phyloP scores from a whole-genome alignment of 2,888 invertebrate species.

The Pseudococcus viburni region DNA sequence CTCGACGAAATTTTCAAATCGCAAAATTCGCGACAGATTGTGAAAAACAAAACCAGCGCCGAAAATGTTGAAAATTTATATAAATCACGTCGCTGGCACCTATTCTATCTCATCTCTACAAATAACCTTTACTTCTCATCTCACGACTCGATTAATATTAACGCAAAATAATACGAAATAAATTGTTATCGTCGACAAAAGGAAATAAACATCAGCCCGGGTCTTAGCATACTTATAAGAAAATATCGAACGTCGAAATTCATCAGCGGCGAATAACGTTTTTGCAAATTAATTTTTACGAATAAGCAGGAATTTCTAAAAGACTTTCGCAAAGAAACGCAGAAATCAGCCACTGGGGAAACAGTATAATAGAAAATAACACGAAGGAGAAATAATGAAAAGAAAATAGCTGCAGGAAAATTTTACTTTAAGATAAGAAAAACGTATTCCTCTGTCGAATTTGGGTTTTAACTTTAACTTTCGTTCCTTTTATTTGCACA shows the following conservation, averaged over 20 bases:
- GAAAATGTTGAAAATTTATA: not conserved
- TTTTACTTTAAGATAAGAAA: conserved; percentile 62
- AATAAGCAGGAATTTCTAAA: conserved; percentile 34
- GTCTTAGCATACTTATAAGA: not conserved
- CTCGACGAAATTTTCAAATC: too few species aligned
- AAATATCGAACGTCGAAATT: conserved; percentile 54
- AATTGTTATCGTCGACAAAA: conserved; percentile 39
- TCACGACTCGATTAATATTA: not conserved
- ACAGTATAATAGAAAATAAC: conserved; percentile 63
- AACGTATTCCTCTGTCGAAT: conserved; percentile 61
- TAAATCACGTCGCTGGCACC: not conserved
- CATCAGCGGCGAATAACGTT: conserved; percentile 38
- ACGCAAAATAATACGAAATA: conserved; percentile 42
- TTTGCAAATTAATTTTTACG: conserved; percentile 62
- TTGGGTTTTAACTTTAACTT: conserved; percentile 56
- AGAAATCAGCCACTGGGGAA: conserved; percentile 51
- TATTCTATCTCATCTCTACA: not conserved
- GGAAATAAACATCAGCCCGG: conserved; percentile 47
- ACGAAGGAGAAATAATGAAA: conserved; percentile 63
- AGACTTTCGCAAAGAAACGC: conserved; percentile 31
- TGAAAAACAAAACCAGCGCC: not conserved
- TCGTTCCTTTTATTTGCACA: conserved; percentile 49
- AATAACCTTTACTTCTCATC: not conserved
- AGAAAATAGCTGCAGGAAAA: conserved; percentile 64
- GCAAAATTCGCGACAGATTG: too few species aligned